Evolutionary conservation across 2,888 invertebrate species (phyloP), one percentile per base, ranked within the genome.

Genomic region (Xestia rhomboidea): DNA sequence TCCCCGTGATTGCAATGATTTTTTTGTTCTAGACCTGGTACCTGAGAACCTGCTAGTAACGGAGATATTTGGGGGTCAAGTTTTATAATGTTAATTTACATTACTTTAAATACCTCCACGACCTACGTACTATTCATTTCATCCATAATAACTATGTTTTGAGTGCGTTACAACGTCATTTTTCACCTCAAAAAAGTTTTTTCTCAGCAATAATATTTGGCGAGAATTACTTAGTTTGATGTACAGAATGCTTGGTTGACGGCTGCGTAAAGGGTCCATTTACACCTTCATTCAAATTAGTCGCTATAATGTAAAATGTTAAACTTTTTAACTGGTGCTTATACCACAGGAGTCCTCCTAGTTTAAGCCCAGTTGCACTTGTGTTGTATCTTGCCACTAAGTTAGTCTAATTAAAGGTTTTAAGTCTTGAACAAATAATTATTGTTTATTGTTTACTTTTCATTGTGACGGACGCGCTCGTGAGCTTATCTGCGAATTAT

Each of bases 401-500:
- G n/a, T n/a, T n/a, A n/a, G n/a, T n/a, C n/a, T n/a, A n/a, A n/a
- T n/a, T n/a, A n/a, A n/a, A n/a, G n/a, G n/a, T n/a, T n/a, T n/a
- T n/a, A n/a, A n/a, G n/a, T n/a, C n/a, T n/a, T n/a, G n/a, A n/a
- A n/a, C n/a, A n/a, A n/a, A n/a, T n/a, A n/a, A n/a, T n/a, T n/a
- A n/a, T n/a, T n/a, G n/a, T n/a, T n/a, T n/a, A n/a, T n/a, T n/a
- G n/a, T n/a, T n/a, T n/a, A n/a, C 77, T 85, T 85, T 88, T 83
- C 79, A 84, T 82, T 89, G 82, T 87, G 81, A 71, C 77, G 82
- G 87, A 85, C 80, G 82, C 78, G 85, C 84, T 85, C 68, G 81
- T 72, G 46, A 76, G 86, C 87, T 90, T 92, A 93, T 93, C 92
- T 88, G 79, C 89, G 91, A 91, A 93, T 93, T 92, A 93, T 91